Conservation (phyloP, 2,888 invertebrate genomes). For the Chrysodeixis includens region DNA sequence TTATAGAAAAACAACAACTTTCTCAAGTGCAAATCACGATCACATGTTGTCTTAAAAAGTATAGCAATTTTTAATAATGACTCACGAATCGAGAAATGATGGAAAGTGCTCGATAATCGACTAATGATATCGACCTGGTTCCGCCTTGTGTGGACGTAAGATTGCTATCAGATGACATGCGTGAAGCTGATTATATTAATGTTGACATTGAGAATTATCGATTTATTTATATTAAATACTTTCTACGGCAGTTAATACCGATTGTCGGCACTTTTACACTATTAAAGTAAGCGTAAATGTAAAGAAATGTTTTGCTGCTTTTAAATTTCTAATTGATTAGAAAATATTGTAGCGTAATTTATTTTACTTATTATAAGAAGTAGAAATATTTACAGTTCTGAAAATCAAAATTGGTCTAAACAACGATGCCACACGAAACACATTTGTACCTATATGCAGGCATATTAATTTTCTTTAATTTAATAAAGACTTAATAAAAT, state of each 20-base stretch:
- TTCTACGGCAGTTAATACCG: slow-evolving; percentile 33
- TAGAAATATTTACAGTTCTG: too few relatives aligned
- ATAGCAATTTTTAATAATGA: slow-evolving; percentile 73
- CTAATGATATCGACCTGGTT: slow-evolving; percentile 74
- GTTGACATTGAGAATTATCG: slow-evolving; percentile 46
- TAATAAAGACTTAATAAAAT: too few relatives aligned
- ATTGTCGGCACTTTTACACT: slow-evolving; percentile 29
- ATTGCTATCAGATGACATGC: slow-evolving; percentile 44
- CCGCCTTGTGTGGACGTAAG: slow-evolving; percentile 45
- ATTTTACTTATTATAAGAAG: too few relatives aligned
- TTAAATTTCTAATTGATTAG: not conserved
- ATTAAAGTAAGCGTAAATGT: not conserved
- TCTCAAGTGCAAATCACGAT: slow-evolving; percentile 64
- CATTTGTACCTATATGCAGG: too few relatives aligned
- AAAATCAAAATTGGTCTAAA: too few relatives aligned
- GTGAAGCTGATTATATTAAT: slow-evolving; percentile 31
- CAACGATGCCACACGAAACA: too few relatives aligned
- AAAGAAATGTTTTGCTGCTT: not conserved
- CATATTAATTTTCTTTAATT: too few relatives aligned
- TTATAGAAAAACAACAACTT: slow-evolving; percentile 64
- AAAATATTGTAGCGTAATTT: too few relatives aligned
- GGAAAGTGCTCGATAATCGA: slow-evolving; percentile 77
- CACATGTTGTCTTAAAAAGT: slow-evolving; percentile 67
- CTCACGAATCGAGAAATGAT: slow-evolving; percentile 66
- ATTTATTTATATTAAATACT: slow-evolving; percentile 45